A percentile compares a stretch with the other conserved stretches of the same genome.
phyloP scores from a whole-genome alignment of 37 sponge, comb jelly and placozoan genomes.

The Eunapius fragilis region DNA sequence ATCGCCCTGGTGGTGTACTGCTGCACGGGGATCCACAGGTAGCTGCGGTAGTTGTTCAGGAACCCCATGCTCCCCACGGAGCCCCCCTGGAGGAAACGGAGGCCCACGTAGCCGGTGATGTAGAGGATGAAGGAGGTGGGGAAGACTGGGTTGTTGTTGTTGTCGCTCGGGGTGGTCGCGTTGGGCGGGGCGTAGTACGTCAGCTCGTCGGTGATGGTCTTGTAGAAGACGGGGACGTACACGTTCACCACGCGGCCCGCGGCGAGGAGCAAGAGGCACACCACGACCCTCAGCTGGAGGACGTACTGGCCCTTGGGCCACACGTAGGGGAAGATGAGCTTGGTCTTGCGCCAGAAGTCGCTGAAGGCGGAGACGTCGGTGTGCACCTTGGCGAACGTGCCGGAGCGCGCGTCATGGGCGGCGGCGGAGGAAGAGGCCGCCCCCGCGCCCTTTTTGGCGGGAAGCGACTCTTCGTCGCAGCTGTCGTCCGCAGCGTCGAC shows the following conservation, averaged over 20 bases:
- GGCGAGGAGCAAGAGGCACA: slow-evolving; percentile 80
- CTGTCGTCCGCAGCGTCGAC: slow-evolving; percentile 19
- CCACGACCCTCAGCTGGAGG: slow-evolving; percentile 85
- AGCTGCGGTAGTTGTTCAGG: slow-evolving; percentile 72
- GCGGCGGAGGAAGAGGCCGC: background rate
- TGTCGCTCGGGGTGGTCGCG: background rate
- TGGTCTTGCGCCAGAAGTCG: slow-evolving; percentile 64
- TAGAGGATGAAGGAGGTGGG: slow-evolving; percentile 35
- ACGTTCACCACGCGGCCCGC: slow-evolving; percentile 88
- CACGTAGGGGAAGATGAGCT: slow-evolving; percentile 85
- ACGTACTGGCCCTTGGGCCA: slow-evolving; percentile 86
- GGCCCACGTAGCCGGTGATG: slow-evolving; percentile 71
- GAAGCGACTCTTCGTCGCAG: background rate
- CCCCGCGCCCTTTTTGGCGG: background rate
- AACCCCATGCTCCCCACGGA: slow-evolving; percentile 84
- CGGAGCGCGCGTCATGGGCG: slow-evolving; percentile 5
- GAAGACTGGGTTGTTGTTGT: background rate
- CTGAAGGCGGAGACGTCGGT: slow-evolving; percentile 74
- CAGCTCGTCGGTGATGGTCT: slow-evolving; percentile 84
- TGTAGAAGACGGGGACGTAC: slow-evolving; percentile 94
- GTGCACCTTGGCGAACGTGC: slow-evolving; percentile 31
- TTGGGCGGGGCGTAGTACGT: slow-evolving; percentile 17
- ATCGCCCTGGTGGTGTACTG: slow-evolving; percentile 89
- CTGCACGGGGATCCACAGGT: slow-evolving; percentile 92
- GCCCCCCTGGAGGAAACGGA: slow-evolving; percentile 84